A percentile compares a stretch with the other conserved stretches of the same genome.
Evolutionary conservation across 2,888 invertebrate genomes (phyloP).

Genomic region (Patella pellucida): DNA sequence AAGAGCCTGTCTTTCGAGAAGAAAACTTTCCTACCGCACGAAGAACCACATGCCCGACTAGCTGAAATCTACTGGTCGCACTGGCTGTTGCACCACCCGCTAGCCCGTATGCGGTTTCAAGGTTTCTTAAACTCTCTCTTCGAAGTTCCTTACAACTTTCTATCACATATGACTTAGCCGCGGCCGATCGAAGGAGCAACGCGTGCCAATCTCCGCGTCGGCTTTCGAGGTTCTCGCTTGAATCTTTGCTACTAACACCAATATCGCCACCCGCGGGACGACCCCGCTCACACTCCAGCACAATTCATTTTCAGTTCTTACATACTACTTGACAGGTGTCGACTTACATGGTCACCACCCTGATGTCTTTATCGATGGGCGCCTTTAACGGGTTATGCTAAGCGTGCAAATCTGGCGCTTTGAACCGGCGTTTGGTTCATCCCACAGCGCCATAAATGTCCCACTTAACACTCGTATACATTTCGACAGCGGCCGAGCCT

Average conservation of each 20-base stretch:
- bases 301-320: slow-evolving; percentile 78
- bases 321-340: slow-evolving; percentile 79
- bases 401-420: slow-evolving; percentile 78
- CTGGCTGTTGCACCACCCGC: too few relatives aligned
- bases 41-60: too few relatives aligned
- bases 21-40: too few relatives aligned
- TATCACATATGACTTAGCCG: too few relatives aligned
- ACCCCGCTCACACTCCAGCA: slow-evolving; percentile 75
- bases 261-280: slow-evolving; percentile 76
- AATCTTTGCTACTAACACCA: slow-evolving; percentile 82
- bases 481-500: too few relatives aligned
- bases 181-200: too few relatives aligned
- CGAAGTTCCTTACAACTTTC: too few relatives aligned
- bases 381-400: slow-evolving; percentile 77
- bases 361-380: slow-evolving; percentile 79
- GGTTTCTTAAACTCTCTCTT: too few relatives aligned
- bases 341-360: slow-evolving; percentile 84
- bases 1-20: too few relatives aligned
- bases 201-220: too few relatives aligned
- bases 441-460: not conserved
- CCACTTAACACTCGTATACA: not conserved
- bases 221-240: slow-evolving; percentile 75
- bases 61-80: too few relatives aligned
- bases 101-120: slow-evolving; percentile 35
- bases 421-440: slow-evolving; percentile 80